phyloP scores from a whole-genome alignment of 2,888 invertebrate species.

The Venusia cambrica region DNA sequence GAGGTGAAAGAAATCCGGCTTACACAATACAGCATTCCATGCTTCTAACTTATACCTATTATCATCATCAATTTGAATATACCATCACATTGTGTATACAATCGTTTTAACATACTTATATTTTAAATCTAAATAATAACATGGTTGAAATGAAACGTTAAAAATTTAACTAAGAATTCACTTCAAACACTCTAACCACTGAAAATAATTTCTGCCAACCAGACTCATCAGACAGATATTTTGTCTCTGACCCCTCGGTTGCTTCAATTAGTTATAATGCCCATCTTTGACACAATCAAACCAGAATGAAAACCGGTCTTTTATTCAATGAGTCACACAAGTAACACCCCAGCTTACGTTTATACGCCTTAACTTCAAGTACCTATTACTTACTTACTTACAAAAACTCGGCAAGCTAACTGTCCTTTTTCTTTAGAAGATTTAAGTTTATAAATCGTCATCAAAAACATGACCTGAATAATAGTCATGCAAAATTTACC shows the following conservation, averaged over 20 bases:
- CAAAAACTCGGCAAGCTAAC: slow-evolving; percentile 3
- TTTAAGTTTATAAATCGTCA: too few relatives aligned
- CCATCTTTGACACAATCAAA: slow-evolving; percentile 54
- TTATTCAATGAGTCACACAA: slow-evolving; percentile 45
- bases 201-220: too few relatives aligned
- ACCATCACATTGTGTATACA: too few relatives aligned
- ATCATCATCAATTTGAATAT: slow-evolving; percentile 67
- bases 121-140: too few relatives aligned
- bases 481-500: too few relatives aligned
- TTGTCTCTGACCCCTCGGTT: slow-evolving; percentile 39
- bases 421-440: slow-evolving; percentile 4
- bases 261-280: slow-evolving; percentile 48
- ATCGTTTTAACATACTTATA: too few relatives aligned
- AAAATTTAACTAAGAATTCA: too few relatives aligned
- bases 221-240: slow-evolving; percentile 31
- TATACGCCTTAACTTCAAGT: slow-evolving; percentile 17
- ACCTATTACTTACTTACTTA: slow-evolving; percentile 10
- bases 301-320: slow-evolving; percentile 55
- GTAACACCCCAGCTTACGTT: slow-evolving; percentile 28
- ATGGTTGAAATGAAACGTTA: too few relatives aligned
- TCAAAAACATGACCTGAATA: too few relatives aligned
- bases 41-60: slow-evolving; percentile 77
- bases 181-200: too few relatives aligned
- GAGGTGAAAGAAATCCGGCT: slow-evolving; percentile 73
- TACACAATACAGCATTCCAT: slow-evolving; percentile 67